Evolutionary conservation across 2,888 invertebrate genomes (phyloP).

Genomic region (Blastobasis lacticolella): DNA sequence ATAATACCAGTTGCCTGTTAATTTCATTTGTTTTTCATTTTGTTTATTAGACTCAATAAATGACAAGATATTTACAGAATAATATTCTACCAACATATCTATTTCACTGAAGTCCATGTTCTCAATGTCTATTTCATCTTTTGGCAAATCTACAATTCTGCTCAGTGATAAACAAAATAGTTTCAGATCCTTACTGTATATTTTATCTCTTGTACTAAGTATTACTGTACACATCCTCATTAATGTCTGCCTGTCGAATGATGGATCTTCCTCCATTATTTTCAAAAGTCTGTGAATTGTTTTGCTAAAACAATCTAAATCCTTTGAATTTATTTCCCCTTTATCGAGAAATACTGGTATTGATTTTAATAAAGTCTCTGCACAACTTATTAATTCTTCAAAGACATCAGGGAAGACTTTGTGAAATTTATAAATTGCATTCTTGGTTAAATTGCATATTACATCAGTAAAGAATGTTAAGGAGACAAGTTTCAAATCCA

Average conservation of each 20-base stretch:
- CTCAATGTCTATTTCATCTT: slow-evolving; percentile 33
- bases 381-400: slow-evolving; percentile 29
- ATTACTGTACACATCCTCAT: slow-evolving; percentile 38
- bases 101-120: slow-evolving; percentile 41
- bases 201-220: slow-evolving; percentile 26
- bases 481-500: slow-evolving; percentile 46
- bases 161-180: slow-evolving; percentile 41
- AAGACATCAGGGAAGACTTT: slow-evolving; percentile 33
- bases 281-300: slow-evolving; percentile 32
- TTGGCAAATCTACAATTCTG: slow-evolving; percentile 31
- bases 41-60: slow-evolving; percentile 21
- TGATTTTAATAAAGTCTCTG: slow-evolving; percentile 40
- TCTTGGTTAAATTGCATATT: slow-evolving; percentile 39
- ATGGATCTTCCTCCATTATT: slow-evolving; percentile 19
- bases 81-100: slow-evolving; percentile 34
- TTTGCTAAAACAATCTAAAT: slow-evolving; percentile 36
- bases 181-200: slow-evolving; percentile 41
- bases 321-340: slow-evolving; percentile 33
- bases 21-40: slow-evolving; percentile 12
- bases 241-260: slow-evolving; percentile 8
- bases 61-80: slow-evolving; percentile 31
- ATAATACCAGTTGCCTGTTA: slow-evolving; percentile 41
- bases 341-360: slow-evolving; percentile 44
- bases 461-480: slow-evolving; percentile 49
- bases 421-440: slow-evolving; percentile 33